phyloP scores from a whole-genome alignment of 2,797 vertebrate genomes.

The Pyrrhura leucotis region DNA sequence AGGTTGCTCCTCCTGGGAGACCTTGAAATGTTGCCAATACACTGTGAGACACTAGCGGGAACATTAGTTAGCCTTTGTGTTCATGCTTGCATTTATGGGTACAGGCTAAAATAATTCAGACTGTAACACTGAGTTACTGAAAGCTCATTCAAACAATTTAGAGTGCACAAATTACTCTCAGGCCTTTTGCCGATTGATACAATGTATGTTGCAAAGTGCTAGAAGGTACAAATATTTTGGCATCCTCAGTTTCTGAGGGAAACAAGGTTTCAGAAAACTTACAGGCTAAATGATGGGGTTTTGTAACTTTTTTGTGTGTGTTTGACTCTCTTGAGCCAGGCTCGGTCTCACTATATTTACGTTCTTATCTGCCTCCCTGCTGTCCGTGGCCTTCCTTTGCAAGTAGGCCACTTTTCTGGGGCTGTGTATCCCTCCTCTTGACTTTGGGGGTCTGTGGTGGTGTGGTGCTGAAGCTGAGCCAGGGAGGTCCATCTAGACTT shows the following conservation, averaged over 20 bases:
- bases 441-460: background rate
- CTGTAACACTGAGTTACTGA: slow-evolving; percentile 5
- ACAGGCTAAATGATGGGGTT: background rate
- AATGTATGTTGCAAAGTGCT: background rate
- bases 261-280: background rate
- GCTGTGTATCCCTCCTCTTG: background rate
- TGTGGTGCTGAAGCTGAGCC: background rate
- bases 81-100: background rate
- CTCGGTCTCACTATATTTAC: background rate
- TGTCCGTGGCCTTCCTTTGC: background rate
- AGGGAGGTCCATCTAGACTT: background rate
- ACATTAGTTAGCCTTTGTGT: background rate
- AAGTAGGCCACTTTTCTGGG: background rate
- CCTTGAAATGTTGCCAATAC: background rate
- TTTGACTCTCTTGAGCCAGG: background rate
- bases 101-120: background rate
- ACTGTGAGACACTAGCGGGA: background rate
- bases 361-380: background rate
- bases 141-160: background rate
- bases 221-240: background rate
- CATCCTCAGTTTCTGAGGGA: background rate
- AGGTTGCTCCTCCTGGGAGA: background rate
- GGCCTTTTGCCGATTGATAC: background rate
- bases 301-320: background rate
- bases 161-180: background rate